Percentiles rank a stretch among this genome's conserved stretches.
Evolutionary conservation across 2,113 vertebrate genomes (phyloP).

Genomic region (Suncus etruscus): DNA sequence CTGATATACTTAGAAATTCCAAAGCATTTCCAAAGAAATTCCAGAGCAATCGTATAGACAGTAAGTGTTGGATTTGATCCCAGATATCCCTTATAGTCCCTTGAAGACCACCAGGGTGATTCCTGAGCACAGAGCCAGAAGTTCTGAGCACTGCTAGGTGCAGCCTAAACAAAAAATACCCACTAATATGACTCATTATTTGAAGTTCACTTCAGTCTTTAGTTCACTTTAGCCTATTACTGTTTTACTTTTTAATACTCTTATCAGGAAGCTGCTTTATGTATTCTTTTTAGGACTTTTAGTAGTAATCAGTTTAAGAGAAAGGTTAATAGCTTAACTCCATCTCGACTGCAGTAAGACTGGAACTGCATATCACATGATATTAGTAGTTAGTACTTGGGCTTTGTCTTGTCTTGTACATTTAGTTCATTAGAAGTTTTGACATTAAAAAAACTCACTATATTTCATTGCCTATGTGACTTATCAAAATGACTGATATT

Average conservation of each 20-base stretch:
- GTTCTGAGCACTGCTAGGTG: no score
- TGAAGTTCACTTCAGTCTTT: background rate
- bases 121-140: no score
- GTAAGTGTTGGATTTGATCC: no score
- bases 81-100: no score
- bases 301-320: background rate
- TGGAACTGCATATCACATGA: background rate
- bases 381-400: background rate
- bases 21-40: no score
- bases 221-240: background rate
- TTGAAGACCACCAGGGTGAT: no score
- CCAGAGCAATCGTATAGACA: no score
- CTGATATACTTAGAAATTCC: no score
- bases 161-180: no score
- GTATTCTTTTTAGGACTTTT: background rate
- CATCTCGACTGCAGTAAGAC: background rate
- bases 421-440: background rate
- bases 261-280: background rate
- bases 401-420: background rate
- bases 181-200: background rate
- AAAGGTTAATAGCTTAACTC: background rate
- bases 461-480: constrained; percentile 14
- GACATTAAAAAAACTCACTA: background rate
- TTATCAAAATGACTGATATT: background rate
- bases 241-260: background rate